These are phyloP conservation scores for Spheniscus mendiculus DNA, from an alignment of 2,113 vertebrate species.

Conservation along the genomic window DNA sequence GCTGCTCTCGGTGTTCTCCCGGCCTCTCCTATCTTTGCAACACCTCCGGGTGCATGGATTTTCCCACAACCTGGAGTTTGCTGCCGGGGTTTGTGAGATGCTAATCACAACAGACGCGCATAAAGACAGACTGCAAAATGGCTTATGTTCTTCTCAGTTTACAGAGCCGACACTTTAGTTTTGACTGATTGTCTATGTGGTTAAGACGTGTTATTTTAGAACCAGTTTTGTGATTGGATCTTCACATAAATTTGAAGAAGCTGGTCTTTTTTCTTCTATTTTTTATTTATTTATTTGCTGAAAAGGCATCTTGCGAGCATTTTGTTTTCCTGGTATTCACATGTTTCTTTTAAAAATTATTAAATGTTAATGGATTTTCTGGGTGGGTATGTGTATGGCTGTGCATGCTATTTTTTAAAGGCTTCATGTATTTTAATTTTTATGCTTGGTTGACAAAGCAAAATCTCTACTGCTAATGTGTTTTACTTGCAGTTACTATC, in stretches of 20 bases:
- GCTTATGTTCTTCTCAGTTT: not conserved
- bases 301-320: not conserved
- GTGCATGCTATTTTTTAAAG: not conserved
- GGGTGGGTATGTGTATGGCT: not conserved
- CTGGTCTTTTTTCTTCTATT: not conserved
- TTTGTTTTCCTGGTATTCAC: not conserved
- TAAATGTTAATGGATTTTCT: not conserved
- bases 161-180: not conserved
- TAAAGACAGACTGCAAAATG: not conserved
- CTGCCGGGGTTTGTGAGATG: not conserved
- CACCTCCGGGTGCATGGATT: accelerated
- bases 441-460: accelerated
- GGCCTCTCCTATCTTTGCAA: not conserved
- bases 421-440: not conserved
- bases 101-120: accelerated
- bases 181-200: not conserved
- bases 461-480: too few relatives aligned
- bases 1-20: accelerated
- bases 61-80: accelerated
- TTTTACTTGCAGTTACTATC: not conserved
- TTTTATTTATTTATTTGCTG: not conserved
- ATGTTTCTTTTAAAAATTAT: not conserved
- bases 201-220: not conserved
- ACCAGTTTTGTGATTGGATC: not conserved
- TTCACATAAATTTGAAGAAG: not conserved